Base-by-base conservation (phyloP, 2,797 vertebrate genomes). In the Bradypodion pumilum region DNA sequence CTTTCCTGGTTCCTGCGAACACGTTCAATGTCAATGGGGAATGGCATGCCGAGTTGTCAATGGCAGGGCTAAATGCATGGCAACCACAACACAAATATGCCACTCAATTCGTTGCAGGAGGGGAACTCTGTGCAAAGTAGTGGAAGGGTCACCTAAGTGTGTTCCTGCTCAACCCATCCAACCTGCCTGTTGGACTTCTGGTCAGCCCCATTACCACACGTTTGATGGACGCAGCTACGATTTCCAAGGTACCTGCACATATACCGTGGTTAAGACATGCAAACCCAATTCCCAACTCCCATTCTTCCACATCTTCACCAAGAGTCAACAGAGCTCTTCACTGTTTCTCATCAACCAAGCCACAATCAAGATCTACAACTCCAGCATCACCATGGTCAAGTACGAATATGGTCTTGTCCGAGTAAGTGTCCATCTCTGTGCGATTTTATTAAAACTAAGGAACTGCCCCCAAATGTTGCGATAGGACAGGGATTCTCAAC, bases 171-270 rank as follows among this genome's bases (percentile, higher is more conserved):
- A 16, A 16, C 7, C 42, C 37, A 16, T 69, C 10, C 52, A 66
- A 12, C 59, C 78, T 35, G 91, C 78, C 12, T 97, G 95, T 88
- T 96, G 93, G 95, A 95, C 94, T 13, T 92, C 91, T 75, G 95
- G 96, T 3, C 95, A 96, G 63, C 95, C 96, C 16, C 94, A 97
- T 77, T 96, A 96, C 78, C 90, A 83, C 49, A 96, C 96, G 1
- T 97, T 96, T 59, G 96, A 96, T 7, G 95, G 92, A 0, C 89
- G n/a, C 66, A 81, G 83, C 78, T 97, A 90, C 84, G 81, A 96
- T 82, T 95, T 95, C 77, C 96, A 96, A 89, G 96, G 96, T 3
- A 94, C 94, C 78, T 95, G 96, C 85, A 94, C 94, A 35, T 96
- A 96, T 62, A 90, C 95, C 59, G 93, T 96, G 62, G 82, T 46